These are phyloP conservation scores for Synanthedon andrenaeformis DNA, from an alignment of 2,888 invertebrate species.

Conservation along the genomic window DNA sequence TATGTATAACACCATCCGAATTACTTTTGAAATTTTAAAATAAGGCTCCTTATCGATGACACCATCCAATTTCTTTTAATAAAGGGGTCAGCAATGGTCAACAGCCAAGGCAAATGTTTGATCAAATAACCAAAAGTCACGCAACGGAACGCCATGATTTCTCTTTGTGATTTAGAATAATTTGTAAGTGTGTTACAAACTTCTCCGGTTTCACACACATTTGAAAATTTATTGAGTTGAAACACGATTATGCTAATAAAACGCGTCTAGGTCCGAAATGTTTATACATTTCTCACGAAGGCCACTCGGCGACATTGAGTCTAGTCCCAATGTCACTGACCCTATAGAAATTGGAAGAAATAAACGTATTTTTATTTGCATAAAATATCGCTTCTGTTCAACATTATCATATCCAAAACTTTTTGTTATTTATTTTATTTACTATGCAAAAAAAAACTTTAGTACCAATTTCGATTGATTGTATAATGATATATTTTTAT, in stretches of 20 bases:
- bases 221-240: conserved; percentile 32
- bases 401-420: too few species aligned
- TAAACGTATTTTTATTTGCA: neutral
- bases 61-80: conserved; percentile 1
- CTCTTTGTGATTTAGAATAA: neutral
- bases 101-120: neutral
- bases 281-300: conserved; percentile 52
- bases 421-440: too few species aligned
- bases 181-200: neutral
- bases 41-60: neutral
- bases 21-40: neutral
- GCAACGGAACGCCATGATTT: neutral
- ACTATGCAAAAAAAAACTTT: too few species aligned
- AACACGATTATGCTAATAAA: conserved; percentile 56
- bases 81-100: conserved; percentile 2
- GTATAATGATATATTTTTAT: too few species aligned
- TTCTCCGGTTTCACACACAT: neutral
- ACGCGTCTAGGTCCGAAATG: conserved; percentile 31
- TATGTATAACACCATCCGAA: neutral
- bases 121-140: conserved; percentile 1
- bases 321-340: conserved; percentile 46
- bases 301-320: conserved; percentile 50
- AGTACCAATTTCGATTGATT: too few species aligned
- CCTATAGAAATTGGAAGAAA: conserved; percentile 21
- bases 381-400: too few species aligned